Conservation (phyloP, 2,797 vertebrate species). For the Ibycter americanus region DNA sequence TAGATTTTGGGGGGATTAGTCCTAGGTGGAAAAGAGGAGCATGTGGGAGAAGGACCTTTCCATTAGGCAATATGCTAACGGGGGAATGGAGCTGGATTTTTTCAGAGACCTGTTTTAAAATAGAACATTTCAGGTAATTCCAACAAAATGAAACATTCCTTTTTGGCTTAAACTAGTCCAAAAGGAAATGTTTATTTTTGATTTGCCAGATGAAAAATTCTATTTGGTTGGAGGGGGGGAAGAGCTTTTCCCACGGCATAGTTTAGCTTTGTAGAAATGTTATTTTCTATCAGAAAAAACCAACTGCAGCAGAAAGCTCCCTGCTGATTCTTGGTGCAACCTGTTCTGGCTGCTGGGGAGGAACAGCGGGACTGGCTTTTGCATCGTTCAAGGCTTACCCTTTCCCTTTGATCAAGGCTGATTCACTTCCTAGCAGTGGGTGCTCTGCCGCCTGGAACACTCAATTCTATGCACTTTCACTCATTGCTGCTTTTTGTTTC, state of each 20-base stretch:
- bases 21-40: background rate
- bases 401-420: background rate
- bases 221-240: fast-evolving
- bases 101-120: background rate
- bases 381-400: background rate
- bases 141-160: background rate
- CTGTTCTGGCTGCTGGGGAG: background rate
- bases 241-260: too few species aligned
- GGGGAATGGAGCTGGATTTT: background rate
- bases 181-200: background rate
- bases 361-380: background rate
- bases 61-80: background rate
- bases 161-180: background rate
- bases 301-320: background rate
- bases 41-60: background rate
- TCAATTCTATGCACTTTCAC: background rate
- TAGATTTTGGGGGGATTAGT: background rate
- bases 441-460: background rate
- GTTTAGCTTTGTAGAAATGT: background rate
- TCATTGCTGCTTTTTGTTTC: background rate
- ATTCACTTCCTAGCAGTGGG: conserved; percentile 1
- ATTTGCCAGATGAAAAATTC: background rate
- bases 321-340: background rate
- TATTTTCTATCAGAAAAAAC: background rate
- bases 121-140: background rate